Base-by-base conservation (phyloP, 2,797 vertebrate species). In the Onychomys torridus region DNA sequence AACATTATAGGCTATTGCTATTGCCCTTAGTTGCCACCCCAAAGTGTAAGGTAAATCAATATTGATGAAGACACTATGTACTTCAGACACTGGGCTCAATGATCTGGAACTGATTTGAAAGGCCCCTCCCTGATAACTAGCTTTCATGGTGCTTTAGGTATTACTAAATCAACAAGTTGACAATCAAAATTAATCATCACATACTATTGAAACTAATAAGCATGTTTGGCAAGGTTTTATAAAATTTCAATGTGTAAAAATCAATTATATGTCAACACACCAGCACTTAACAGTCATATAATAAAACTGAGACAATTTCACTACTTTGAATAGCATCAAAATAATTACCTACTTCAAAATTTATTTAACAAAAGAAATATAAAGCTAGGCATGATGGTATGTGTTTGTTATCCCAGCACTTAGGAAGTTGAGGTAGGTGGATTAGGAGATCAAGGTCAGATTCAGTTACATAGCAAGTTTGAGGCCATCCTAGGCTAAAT, bases 171-270 rank as follows among this genome's bases (percentile, higher is more conserved):
- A 82, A 59, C 57, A 82, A 37, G 57, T 25, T 61, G 23, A 59
- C 21, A 16, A 59, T 82, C 57, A 57, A 61, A 82, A 40, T 82
- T 61, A 61, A 61, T 57, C n/a, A 61, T 59, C 21, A 92, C 29
- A 95, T 4, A 59, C 55, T 52, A 61, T n/a, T 49, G 87, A 27
- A 93, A 71, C 27, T 90, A 94, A 75, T 73, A 92, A 94, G 34
- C 5, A 55, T 90, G 19, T 69, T 92, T 32, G 37, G 17, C 12
- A 92, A 89, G 23, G 8, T 95, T 90, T 6, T 8, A 93, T 57
- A 89, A 5, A 82, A 65, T 8, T 73, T 87, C 40, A 83, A 88
- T 52, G 86, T 17, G 29, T 7, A 55, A 92, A 92, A 79, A 40
- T 67, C 37, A 87, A 87, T 16, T 89, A 13, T 49, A 90, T 89